Evolutionary conservation across 2,113 vertebrate species (phyloP).

Genomic region (Nerophis ophidion): DNA sequence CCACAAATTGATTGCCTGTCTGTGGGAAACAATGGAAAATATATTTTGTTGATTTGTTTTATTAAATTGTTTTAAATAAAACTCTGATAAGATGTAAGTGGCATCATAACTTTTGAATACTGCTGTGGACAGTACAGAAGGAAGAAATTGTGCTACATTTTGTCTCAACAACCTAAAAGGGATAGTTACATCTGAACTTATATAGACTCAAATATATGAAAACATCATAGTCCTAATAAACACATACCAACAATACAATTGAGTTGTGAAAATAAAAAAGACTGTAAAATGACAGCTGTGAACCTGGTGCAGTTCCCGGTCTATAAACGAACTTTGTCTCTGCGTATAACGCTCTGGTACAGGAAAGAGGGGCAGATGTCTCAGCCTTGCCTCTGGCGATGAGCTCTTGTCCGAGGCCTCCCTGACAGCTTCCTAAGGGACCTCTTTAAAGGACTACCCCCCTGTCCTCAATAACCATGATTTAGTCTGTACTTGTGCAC

Average conservation of each 20-base stretch:
- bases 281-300: conserved; percentile 44
- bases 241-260: background rate
- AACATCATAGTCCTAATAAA: too few relatives aligned
- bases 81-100: background rate
- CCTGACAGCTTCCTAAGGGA: conserved; percentile 54
- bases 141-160: background rate
- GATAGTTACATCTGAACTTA: background rate
- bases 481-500: conserved; percentile 34
- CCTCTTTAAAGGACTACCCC: conserved; percentile 33
- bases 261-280: background rate
- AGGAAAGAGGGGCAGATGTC: conserved; percentile 62
- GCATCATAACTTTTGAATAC: background rate
- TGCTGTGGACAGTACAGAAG: background rate
- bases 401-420: conserved; percentile 48
- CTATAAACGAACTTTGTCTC: conserved; percentile 21
- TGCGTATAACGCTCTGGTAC: conserved; percentile 26
- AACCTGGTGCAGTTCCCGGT: conserved; percentile 16
- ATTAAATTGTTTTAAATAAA: too few relatives aligned
- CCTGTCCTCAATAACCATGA: conserved; percentile 17
- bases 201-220: too few relatives aligned
- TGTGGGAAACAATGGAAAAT: too few relatives aligned
- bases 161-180: background rate
- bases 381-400: conserved; percentile 45
- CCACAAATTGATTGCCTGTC: too few relatives aligned
- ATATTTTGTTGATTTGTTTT: too few relatives aligned